Evolutionary conservation across 2,888 invertebrate species (phyloP).

Genomic region (Sesia apiformis): DNA sequence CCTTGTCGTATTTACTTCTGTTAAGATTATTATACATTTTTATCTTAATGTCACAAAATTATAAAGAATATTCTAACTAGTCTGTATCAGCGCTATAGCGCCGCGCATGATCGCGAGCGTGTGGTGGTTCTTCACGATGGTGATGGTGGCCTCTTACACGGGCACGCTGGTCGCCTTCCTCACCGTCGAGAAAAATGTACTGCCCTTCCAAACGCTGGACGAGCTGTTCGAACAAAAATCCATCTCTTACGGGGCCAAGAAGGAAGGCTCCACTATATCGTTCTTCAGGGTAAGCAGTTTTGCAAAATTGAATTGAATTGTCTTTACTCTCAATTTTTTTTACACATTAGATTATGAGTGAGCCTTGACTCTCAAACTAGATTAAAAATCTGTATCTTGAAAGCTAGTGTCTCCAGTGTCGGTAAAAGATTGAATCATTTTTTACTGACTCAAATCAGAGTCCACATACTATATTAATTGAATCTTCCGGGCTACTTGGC

Average conservation of each 20-base stretch:
- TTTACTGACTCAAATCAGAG: no score
- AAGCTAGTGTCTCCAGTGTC: no score
- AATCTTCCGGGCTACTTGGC: no score
- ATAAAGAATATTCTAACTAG: slow-evolving; percentile 1
- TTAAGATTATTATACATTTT: no score
- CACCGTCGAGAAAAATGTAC: slow-evolving; percentile 82
- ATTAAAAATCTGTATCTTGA: no score
- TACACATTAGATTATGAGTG: background rate
- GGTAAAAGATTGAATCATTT: no score
- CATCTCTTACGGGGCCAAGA: slow-evolving; percentile 89
- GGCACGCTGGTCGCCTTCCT: slow-evolving; percentile 93
- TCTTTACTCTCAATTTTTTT: background rate
- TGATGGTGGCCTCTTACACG: slow-evolving; percentile 90
- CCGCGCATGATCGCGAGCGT: slow-evolving; percentile 90
- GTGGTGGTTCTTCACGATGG: slow-evolving; percentile 94
- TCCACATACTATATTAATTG: no score
- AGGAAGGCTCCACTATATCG: slow-evolving; percentile 85
- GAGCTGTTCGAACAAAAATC: slow-evolving; percentile 86
- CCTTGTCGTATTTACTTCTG: no score
- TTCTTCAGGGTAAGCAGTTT: slow-evolving; percentile 84
- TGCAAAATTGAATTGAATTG: background rate
- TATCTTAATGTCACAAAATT: background rate
- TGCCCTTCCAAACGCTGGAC: slow-evolving; percentile 84
- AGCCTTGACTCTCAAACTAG: background rate
- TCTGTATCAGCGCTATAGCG: slow-evolving; percentile 82